Base-by-base conservation (phyloP, 1,140 invertebrate species). In the Nasonia giraulti region DNA sequence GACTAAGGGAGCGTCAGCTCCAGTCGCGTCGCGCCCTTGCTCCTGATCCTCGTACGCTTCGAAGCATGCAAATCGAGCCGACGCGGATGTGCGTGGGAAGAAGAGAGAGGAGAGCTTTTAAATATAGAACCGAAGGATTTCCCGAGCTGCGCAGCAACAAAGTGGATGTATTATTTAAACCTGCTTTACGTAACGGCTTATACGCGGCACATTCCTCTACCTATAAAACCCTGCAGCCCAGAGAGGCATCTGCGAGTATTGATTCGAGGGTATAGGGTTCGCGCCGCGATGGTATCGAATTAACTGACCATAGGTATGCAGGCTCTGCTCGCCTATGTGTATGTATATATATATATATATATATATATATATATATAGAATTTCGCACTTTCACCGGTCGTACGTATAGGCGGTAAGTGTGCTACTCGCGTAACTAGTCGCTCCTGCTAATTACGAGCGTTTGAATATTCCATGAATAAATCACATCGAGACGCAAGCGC, bases 1-100 rank as follows among this genome's bases (percentile, higher is more conserved):
- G 27, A 71, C 87, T 87, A 85, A 88, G 87, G 87, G 88, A 90
- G 88, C 89, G 90, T 91, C 91, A 91, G 87, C 88, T 83, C 85
- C 91, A 92, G 89, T 4, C 17, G 23, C 68, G 3, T 71, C 27
- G 14, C 27, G 37, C 37, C 68, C 40, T 81, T 81, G 44, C 76
- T 88, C 86, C n/a, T 4, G 17, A 74, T 55, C 73, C 40, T 55
- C 10, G 17, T 20, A 20, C 55, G 14, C 55, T 62, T 20, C 17
- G 55, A 62, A n/a, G 55, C 80, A 20, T 73, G 80, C 8, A 55
- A 82, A 82, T 82, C 80, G 14, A 73, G 23, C 69, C 33, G 17
- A 47, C 33, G 62, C 44, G 20, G 47, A 31, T 73, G 37, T 23
- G 44, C 6, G 14, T 7, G 47, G 44, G 40, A 20, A 33, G 74